A percentile compares a stretch with the other conserved stretches of the same genome.
Conservation (phyloP, 2,797 vertebrate species). For the Sebastes minor region DNA sequence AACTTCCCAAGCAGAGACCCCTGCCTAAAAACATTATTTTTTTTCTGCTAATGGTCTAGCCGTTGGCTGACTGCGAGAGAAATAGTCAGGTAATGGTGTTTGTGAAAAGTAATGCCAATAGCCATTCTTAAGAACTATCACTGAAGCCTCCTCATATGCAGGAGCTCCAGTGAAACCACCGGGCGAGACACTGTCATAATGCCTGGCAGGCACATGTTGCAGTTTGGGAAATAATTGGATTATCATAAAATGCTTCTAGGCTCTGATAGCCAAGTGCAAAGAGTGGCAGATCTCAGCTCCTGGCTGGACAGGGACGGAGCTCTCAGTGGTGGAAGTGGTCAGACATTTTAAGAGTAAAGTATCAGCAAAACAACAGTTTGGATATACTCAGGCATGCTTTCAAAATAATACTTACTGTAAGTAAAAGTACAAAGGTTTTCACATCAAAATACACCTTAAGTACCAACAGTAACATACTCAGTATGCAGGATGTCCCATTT, state of each 20-base stretch:
- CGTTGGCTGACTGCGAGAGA: not conserved
- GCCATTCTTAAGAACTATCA: not conserved
- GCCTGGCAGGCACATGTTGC: not conserved
- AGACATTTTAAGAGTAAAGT: not conserved
- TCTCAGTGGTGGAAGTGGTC: not conserved
- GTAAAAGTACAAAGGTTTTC: not conserved
- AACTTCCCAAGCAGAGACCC: not conserved
- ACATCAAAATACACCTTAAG: not conserved
- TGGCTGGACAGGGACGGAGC: not conserved
- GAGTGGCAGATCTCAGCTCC: not conserved
- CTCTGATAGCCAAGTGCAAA: not conserved
- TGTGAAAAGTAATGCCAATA: not conserved
- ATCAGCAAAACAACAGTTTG: not conserved
- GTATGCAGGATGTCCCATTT: not conserved
- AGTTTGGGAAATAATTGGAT: slow-evolving; percentile 17
- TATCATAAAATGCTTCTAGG: not conserved
- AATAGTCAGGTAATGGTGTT: not conserved
- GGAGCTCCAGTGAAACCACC: not conserved
- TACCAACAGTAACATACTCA: not conserved
- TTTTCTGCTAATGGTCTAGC: not conserved
- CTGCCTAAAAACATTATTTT: not conserved
- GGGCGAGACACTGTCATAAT: not conserved
- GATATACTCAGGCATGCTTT: not conserved
- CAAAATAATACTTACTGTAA: not conserved
- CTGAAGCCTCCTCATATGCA: not conserved